Conservation (phyloP, 2,888 invertebrate genomes). For the Agonopterix alstromeriana region DNA sequence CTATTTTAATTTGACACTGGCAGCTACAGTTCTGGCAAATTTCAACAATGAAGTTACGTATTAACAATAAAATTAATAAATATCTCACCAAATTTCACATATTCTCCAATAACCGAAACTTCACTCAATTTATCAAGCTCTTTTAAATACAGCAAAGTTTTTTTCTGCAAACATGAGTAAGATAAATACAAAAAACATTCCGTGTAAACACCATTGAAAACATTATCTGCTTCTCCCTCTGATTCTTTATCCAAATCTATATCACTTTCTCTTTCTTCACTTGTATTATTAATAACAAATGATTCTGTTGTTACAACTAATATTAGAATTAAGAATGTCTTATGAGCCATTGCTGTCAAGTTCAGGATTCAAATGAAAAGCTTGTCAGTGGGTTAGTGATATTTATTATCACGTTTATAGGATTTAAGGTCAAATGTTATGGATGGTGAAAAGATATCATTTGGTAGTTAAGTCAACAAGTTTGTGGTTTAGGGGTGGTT, state of each 20-base stretch:
- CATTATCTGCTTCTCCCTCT: slow-evolving; percentile 36
- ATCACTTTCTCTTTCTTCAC: slow-evolving; percentile 9
- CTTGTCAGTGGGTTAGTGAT: slow-evolving; percentile 26
- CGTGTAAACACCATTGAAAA: slow-evolving; percentile 69
- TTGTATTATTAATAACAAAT: not conserved
- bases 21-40: too few relatives aligned
- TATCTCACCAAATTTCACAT: slow-evolving; percentile 70
- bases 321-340: slow-evolving; percentile 4
- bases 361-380: slow-evolving; percentile 44
- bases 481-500: slow-evolving; percentile 1
- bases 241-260: slow-evolving; percentile 12
- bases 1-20: too few relatives aligned
- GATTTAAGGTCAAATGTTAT: slow-evolving; percentile 48
- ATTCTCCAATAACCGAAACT: slow-evolving; percentile 73
- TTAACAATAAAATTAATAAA: too few relatives aligned
- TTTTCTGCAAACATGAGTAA: slow-evolving; percentile 74
- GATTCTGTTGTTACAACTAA: not conserved
- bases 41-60: too few relatives aligned
- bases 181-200: slow-evolving; percentile 76
- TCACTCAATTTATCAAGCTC: slow-evolving; percentile 70
- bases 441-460: slow-evolving; percentile 50
- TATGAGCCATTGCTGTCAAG: slow-evolving; percentile 33
- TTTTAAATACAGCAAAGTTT: slow-evolving; percentile 74
- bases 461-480: slow-evolving; percentile 22
- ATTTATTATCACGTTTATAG: slow-evolving; percentile 65